Evolutionary conservation across 2,113 vertebrate species (phyloP), one percentile per base, ranked within the genome.

Genomic region (Neotoma lepida): DNA sequence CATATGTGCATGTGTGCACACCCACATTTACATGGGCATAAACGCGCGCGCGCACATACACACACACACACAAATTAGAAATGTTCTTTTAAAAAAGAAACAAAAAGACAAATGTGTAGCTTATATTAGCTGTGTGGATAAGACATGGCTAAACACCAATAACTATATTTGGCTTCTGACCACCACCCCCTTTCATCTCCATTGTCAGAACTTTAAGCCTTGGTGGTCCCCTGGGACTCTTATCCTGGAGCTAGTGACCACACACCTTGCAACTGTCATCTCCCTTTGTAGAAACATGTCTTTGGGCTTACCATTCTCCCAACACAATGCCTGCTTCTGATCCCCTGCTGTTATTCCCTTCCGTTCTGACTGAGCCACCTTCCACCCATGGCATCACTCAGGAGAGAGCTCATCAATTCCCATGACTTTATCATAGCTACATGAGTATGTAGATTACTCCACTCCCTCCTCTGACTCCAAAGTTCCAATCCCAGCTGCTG

Each of bases 51-150:
- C 76, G n/a, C 9, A 24, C 33, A 63, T 7, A 84, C 81, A 30
- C 1, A 64, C 18, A 28, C 5, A 33, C 13, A 77, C 15, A n/a
- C n/a, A n/a, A n/a, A n/a, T n/a, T 49, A 17, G 14, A 49, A 30
- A 74, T 26, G 71, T 74, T 14, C 41, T 44, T 74, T 74, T 44
- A 6, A 88, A 61, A 71, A 22, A 9, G 24, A 85, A 74, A 49
- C 2, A 9, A 71, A 49, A 39, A 1, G 35, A 2, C 13, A n/a
- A 17, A 41, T 35, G 12, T 44, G 3, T 44, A 39, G 41, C 24
- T 61, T 10, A 26, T 24, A 20, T 26, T n/a, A 28, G 26, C 0
- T 1, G 1, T 6, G 35, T 54, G 9, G 6, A 14, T 18, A 17
- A 5, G 35, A 35, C 35, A 54, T 51, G 49, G 56, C 39, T 15